phyloP scores from a whole-genome alignment of 2,888 invertebrate genomes.

The Hyles lineata region DNA sequence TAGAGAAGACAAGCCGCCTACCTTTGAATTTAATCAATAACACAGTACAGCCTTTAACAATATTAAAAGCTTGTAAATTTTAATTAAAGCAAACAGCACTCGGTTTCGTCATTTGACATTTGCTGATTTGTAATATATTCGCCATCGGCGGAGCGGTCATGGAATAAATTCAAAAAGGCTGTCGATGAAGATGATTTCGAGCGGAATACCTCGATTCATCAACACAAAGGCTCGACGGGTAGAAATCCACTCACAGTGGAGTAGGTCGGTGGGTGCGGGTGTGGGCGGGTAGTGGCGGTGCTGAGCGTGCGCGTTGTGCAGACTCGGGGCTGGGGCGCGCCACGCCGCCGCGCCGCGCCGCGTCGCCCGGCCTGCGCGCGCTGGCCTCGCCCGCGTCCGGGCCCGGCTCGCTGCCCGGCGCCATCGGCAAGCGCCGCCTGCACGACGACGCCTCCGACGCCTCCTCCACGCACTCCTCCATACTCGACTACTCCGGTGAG shows the following conservation, averaged over 20 bases:
- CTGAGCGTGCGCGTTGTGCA: slow-evolving; percentile 77
- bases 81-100: background rate
- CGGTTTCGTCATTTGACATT: background rate
- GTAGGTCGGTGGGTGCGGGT: background rate
- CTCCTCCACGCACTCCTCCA: slow-evolving; percentile 92
- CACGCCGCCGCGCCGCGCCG: slow-evolving; percentile 94
- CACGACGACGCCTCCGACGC: slow-evolving; percentile 95
- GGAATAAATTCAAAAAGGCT: background rate
- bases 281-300: slow-evolving; percentile 27
- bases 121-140: slow-evolving; percentile 1
- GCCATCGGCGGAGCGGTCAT: background rate
- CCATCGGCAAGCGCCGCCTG: slow-evolving; percentile 90
- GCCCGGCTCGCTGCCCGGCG: slow-evolving; percentile 90
- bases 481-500: slow-evolving; percentile 94
- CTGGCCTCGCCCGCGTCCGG: slow-evolving; percentile 90
- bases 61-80: slow-evolving; percentile 6
- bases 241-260: background rate
- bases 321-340: slow-evolving; percentile 95
- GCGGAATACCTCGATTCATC: too few species aligned
- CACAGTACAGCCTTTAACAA: slow-evolving; percentile 13
- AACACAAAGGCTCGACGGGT: too few species aligned
- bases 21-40: background rate
- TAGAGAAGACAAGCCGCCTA: background rate
- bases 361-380: slow-evolving; percentile 93
- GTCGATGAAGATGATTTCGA: too few species aligned